Evolutionary conservation across 2,888 invertebrate genomes (phyloP), one percentile per base, ranked within the genome.

Genomic region (Argynnis bischoffii): DNA sequence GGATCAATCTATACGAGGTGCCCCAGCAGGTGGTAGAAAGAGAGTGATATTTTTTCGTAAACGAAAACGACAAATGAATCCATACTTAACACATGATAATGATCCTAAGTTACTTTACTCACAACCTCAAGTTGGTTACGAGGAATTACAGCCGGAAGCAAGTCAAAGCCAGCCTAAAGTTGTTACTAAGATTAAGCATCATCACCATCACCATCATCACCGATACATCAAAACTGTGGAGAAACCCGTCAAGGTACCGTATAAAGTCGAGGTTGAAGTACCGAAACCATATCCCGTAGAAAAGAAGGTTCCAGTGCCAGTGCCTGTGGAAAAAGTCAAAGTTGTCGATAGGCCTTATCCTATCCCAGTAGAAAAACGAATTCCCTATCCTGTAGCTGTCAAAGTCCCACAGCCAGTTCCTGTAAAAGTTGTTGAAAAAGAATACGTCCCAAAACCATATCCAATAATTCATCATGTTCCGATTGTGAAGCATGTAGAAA

Each of bases 161-260:
- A 87, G 85, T 75, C 79, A 83, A 69, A 74, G 70, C 55, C 81
- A 78, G 60, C 80, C 85, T 50, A 83, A 79, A 68, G 79, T 85
- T 70, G 75, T 86, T 74, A 90, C 91, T 67, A 92, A 88, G 82
- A 83, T 93, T 75, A 93, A 95, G 79, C 95, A 95, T 76, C 95
- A 95, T 77, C 95, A 95, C 77, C 95, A 95, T 74, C 95, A 95
- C 76, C 95, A 95, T 79, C 95, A 95, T 77, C 95, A 95, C 78
- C 93, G 94, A 83, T 94, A 95, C 77, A 83, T 95, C 6, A 94
- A 94, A 81, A 94, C 94, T 48, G 88, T 95, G 26, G 91, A 94
- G 54, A 94, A 94, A 80, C 93, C 93, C 63, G 80, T 92, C 46
- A 85, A 88, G 75, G 87, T 92, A 60, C 92, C 92, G 3, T 86